Percentiles rank a stretch among this genome's conserved stretches.
phyloP scores from a whole-genome alignment of 2,888 invertebrate species.

The Cephus runcator region DNA sequence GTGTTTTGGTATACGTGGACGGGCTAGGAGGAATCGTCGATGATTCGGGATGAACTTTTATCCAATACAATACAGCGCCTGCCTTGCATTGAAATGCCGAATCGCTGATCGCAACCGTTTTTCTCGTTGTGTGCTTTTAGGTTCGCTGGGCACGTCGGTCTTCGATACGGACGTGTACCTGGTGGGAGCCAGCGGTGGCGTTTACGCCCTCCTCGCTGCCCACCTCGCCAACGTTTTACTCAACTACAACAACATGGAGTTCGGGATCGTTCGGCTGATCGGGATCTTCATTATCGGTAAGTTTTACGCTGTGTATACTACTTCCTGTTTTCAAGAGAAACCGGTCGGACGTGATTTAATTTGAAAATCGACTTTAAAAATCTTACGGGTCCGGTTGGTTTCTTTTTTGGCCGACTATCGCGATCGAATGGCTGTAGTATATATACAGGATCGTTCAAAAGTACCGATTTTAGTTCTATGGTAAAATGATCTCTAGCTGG shows the following conservation, averaged over 20 bases:
- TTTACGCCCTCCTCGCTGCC: constrained; percentile 94
- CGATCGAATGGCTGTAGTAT: too few species aligned
- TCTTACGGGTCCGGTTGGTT: too few species aligned
- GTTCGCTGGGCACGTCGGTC: constrained; percentile 84
- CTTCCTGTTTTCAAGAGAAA: not conserved
- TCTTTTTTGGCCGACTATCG: too few species aligned
- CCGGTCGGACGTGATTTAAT: too few species aligned
- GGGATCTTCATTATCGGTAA: constrained; percentile 92
- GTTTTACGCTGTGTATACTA: constrained; percentile 43
- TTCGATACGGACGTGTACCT: constrained; percentile 94
- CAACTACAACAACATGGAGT: constrained; percentile 96
- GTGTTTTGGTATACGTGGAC: not conserved
- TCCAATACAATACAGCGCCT: not conserved
- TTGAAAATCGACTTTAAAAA: too few species aligned
- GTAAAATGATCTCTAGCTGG: too few species aligned
- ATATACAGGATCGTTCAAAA: too few species aligned
- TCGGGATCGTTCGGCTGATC: constrained; percentile 87
- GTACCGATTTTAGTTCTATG: too few species aligned
- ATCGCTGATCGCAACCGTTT: not conserved
- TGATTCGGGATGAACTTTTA: not conserved
- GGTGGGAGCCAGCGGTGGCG: constrained; percentile 97
- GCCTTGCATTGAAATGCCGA: not conserved
- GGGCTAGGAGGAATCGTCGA: not conserved
- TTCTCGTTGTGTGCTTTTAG: constrained; percentile 53
- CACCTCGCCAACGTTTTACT: constrained; percentile 95